These are phyloP conservation scores for Eremobia ochroleuca DNA, from an alignment of 2,888 invertebrate genomes.

Conservation along the genomic window DNA sequence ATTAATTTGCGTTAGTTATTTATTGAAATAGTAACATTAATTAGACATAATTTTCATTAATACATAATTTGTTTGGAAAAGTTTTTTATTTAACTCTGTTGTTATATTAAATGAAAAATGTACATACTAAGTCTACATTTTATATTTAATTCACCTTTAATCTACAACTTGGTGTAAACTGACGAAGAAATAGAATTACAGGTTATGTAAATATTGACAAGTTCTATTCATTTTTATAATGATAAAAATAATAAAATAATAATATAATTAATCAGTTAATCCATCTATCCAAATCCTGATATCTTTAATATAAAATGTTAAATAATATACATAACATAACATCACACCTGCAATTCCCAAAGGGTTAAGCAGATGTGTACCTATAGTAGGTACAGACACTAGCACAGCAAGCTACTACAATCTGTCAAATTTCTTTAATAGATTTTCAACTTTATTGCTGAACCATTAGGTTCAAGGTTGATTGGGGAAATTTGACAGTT, in stretches of 20 bases:
- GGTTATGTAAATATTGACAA: constrained; percentile 51
- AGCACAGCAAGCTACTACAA: too few relatives aligned
- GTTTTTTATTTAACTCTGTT: background rate
- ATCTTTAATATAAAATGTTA: background rate
- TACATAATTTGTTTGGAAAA: background rate
- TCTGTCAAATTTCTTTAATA: too few relatives aligned
- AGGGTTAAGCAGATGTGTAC: too few relatives aligned
- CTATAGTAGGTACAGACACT: too few relatives aligned
- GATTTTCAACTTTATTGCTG: too few relatives aligned
- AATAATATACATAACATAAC: background rate
- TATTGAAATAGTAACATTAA: constrained; percentile 1
- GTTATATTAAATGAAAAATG: background rate
- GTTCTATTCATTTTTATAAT: background rate
- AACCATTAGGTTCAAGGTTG: too few relatives aligned
- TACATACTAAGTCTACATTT: background rate
- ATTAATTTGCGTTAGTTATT: constrained; percentile 25
- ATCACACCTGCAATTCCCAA: background rate
- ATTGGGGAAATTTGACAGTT: too few relatives aligned
- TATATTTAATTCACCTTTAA: background rate
- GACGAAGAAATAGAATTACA: background rate
- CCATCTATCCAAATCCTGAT: background rate
- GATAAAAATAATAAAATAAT: too few relatives aligned
- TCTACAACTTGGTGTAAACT: background rate
- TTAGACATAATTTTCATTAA: constrained; percentile 15
- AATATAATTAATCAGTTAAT: too few relatives aligned